Base-by-base conservation (phyloP, 2,888 invertebrate genomes). In the Agelastica alni region DNA sequence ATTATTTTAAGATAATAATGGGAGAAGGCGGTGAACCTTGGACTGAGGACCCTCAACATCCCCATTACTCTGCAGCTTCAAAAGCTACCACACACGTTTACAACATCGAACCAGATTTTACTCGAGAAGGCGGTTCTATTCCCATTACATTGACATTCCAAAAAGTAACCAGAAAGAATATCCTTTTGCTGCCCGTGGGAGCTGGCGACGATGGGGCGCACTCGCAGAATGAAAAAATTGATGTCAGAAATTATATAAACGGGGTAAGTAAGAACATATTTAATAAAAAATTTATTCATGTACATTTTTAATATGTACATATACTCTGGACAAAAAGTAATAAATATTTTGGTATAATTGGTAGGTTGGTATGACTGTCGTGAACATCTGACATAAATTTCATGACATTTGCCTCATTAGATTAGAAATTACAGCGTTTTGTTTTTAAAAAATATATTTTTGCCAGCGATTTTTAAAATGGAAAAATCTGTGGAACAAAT, bases 201-300 rank as follows among this genome's bases (percentile, higher is more conserved):
- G 88, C 92, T 39, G 89, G 89, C 53, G 97, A 98, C 78, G 99
- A 99, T 78, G 97, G 97, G 67, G 97, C 98, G 56, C 99, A 99
- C 80, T 96, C 96, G 9, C 95, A 98, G 80, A 98, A 99, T 80
- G 98, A 99, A 80, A 99, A 99, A 77, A 82, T 99, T 66, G 89
- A 97, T 79, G 80, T 91, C 55, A 83, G 85, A 61, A 97, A 97
- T 79, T 97, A 96, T 70, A 91, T 97, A 64, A 87, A 94, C 78
- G 97, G 97, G 69, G 96, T 93, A 77, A 83, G 86, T 45, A 18
- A 37, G 4, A 17, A 13, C 4, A 3, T 37, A 2, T 7, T 17
- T 14, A 18, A 14, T 4, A 2, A 36, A 36, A 14, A 7, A 7
- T 36, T 3, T 14, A 4, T 36, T 14, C 5, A 17, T 14, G 4